Base-by-base conservation (phyloP, 2,113 vertebrate species). In the Heterotis niloticus region DNA sequence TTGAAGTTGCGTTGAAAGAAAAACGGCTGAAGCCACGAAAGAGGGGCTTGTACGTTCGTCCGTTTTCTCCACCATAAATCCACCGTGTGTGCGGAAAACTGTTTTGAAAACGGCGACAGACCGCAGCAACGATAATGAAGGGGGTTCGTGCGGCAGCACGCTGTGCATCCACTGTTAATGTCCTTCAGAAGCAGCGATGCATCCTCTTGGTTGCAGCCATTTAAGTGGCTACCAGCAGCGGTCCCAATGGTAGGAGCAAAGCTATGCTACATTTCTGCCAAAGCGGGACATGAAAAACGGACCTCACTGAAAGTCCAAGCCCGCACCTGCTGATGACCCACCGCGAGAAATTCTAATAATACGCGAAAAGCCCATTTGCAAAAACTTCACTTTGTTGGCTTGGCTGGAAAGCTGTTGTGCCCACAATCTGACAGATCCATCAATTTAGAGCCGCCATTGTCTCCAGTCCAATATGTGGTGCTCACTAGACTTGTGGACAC, bases 401-500 rank as follows among this genome's bases (percentile, higher is more conserved):
- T 13, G 65, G 34, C 67, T 69, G 76, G 76, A 67, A 77, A 62
- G 51, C 26, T 65, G 68, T 7, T 68, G 65, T 77, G 51, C 17
- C 51, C 14, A 5, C 34, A 18, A 7, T 65, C 10, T 29, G 66
- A 78, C 65, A 57, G 51, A 68, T 67, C 56, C 23, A 28, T 77
- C 76, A 78, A 59, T 68, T 68, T 51, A 54, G 23, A 69, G 59
- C 68, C 54, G 26, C 68, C 51, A 18, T 56, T 24, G 34, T 73
- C 64, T 75, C 65, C 68, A 65, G 68, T 26, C 23, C 76, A 59
- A 68, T 78, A 59, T 57, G 51, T 64, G 26, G 54, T 68, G 12
- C 57, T 51, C 65, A 65, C 68, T 78, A 78, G 66, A 69, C 29
- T 23, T 5, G 57, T 13, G 28, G 76, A 77, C 76, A 54, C n/a